Conservation (phyloP, 2,113 vertebrate species). For the Campylomormyrus tamandua region DNA sequence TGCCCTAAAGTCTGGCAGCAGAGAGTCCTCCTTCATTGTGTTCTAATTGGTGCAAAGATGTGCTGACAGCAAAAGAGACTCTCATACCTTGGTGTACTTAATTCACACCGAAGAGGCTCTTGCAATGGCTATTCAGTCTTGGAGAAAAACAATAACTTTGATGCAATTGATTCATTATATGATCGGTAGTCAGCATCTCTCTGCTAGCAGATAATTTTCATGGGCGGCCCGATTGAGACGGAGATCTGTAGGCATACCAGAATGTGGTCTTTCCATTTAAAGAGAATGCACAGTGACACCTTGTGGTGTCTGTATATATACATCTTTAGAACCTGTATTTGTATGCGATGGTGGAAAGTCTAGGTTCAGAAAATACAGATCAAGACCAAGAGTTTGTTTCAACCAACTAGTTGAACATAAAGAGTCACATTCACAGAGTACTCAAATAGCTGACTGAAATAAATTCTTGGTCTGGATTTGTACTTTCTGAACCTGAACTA, state of each 20-base stretch:
- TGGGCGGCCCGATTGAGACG: neutral
- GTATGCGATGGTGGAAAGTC: neutral
- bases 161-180: neutral
- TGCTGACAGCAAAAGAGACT: neutral
- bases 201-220: neutral
- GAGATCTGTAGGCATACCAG: neutral
- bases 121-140: neutral
- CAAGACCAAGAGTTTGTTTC: neutral
- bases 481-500: neutral
- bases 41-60: neutral
- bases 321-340: neutral
- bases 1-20: neutral
- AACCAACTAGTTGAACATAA: neutral
- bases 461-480: neutral
- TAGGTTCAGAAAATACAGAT: neutral
- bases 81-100: neutral
- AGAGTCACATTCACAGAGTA: neutral
- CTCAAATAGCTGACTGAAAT: neutral
- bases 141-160: neutral
- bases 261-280: neutral
- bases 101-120: neutral
- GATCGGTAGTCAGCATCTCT: neutral
- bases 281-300: constrained; percentile 9
- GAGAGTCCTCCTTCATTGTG: neutral
- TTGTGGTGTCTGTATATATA: neutral